Conservation (phyloP, 2,888 invertebrate species). For the Pterobdella sp. region DNA sequence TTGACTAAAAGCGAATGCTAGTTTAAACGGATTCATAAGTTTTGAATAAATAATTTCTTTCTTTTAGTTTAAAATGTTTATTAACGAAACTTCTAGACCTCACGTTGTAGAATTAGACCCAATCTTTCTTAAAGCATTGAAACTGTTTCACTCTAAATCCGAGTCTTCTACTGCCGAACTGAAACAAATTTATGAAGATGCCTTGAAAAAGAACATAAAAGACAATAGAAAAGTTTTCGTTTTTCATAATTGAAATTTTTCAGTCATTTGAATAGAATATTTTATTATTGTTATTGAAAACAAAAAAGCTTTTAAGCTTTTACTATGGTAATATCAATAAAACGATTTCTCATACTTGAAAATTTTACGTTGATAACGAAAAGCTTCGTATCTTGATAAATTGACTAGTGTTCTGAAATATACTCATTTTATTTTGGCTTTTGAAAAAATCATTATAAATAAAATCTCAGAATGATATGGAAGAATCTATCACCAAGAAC, state of each 20-base stretch:
- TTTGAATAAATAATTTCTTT: no score
- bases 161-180: conserved; percentile 5
- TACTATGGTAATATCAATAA: no score
- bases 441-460: neutral
- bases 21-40: no score
- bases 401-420: neutral
- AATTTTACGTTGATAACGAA: no score
- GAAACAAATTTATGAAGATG: conserved; percentile 5
- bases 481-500: neutral
- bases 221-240: neutral
- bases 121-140: neutral
- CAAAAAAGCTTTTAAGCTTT: no score
- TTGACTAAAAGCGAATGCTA: no score
- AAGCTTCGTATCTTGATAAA: no score
- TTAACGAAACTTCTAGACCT: conserved; percentile 4
- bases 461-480: neutral
- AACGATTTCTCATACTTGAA: no score
- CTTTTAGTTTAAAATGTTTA: conserved; percentile 12
- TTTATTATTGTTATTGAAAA: no score
- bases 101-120: neutral
- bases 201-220: conserved; percentile 3
- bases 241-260: neutral
- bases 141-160: neutral
- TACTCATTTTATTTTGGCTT: neutral
- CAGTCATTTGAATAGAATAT: neutral